Percentiles rank a stretch among this genome's conserved stretches.
These are phyloP conservation scores for Sinohyriopsis cumingii DNA, from an alignment of 2,888 invertebrate genomes.

Conservation along the genomic window DNA sequence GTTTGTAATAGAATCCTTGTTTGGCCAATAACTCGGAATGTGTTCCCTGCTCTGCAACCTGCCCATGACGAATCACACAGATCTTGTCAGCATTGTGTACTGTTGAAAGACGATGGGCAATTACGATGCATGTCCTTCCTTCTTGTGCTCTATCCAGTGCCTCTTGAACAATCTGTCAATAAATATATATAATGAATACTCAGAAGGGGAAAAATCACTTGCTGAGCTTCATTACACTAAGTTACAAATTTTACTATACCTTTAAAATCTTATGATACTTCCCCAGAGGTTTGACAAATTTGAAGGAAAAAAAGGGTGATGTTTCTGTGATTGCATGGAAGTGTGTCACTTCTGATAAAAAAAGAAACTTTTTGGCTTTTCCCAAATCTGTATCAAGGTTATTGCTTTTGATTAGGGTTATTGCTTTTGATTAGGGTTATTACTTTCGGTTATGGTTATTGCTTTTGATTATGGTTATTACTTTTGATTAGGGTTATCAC, in stretches of 20 bases:
- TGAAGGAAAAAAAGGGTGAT: too few relatives aligned
- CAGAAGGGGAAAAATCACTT: neutral
- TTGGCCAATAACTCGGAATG: slow-evolving; percentile 58
- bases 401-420: too few relatives aligned
- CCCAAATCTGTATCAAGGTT: too few relatives aligned
- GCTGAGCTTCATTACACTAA: neutral
- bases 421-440: too few relatives aligned
- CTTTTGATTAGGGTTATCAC: too few relatives aligned
- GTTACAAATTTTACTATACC: neutral
- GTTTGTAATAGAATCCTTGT: slow-evolving; percentile 65
- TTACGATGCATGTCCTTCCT: slow-evolving; percentile 85
- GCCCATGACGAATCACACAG: slow-evolving; percentile 68
- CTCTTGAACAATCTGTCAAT: slow-evolving; percentile 84
- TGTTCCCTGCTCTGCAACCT: slow-evolving; percentile 65
- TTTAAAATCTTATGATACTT: neutral
- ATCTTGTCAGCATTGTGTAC: slow-evolving; percentile 84
- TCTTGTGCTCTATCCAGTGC: slow-evolving; percentile 87
- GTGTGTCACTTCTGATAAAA: too few relatives aligned
- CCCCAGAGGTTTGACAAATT: too few relatives aligned
- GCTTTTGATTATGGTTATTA: too few relatives aligned
- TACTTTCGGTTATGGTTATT: too few relatives aligned
- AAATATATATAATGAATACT: slow-evolving; percentile 14
- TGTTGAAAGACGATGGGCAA: slow-evolving; percentile 89
- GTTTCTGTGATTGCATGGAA: too few relatives aligned
- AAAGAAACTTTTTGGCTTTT: too few relatives aligned